These are phyloP conservation scores for Oncorhynchus masou DNA, from an alignment of 2,113 vertebrate genomes.

Conservation along the genomic window DNA sequence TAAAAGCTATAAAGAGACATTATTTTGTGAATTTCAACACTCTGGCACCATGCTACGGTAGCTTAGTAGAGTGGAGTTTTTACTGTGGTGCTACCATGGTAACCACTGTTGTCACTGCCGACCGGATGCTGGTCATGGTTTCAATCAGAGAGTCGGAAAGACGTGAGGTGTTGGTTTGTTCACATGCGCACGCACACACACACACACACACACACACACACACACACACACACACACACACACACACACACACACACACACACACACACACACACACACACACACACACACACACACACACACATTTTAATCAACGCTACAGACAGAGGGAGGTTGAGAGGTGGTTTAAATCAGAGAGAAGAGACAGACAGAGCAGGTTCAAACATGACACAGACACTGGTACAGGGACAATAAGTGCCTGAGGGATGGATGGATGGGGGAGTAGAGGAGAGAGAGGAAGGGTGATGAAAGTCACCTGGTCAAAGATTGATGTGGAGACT, in stretches of 20 bases:
- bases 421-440: neutral
- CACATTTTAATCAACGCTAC: neutral
- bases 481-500: neutral
- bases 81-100: neutral
- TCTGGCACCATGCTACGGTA: too few species aligned
- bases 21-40: too few species aligned
- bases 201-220: too few species aligned
- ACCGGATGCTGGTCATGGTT: neutral
- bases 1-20: too few species aligned
- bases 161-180: neutral
- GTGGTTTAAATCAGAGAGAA: conserved; percentile 27
- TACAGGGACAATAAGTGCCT: neutral
- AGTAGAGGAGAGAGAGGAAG: neutral
- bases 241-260: neutral
- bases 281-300: too few species aligned
- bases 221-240: neutral
- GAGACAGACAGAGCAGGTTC: neutral
- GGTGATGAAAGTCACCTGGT: conserved; percentile 11
- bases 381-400: neutral
- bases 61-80: neutral
- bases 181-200: neutral
- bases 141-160: neutral
- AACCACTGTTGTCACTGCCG: neutral
- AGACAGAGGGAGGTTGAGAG: conserved; percentile 15
- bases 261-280: neutral